Conservation (phyloP, 2,888 invertebrate species). For the Zonitis immaculata region DNA sequence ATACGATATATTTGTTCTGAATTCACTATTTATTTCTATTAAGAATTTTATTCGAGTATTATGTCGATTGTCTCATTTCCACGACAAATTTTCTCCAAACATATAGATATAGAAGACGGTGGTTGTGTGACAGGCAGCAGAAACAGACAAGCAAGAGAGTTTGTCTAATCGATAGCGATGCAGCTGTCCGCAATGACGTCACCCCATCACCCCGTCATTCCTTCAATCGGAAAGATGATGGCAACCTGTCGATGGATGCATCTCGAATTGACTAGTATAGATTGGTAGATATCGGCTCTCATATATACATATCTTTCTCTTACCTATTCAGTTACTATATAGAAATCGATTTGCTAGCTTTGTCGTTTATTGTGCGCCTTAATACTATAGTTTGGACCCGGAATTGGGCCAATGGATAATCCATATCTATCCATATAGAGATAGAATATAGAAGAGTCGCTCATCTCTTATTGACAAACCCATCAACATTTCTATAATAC, state of each 20-base stretch:
- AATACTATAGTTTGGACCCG: no score
- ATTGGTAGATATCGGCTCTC: background rate
- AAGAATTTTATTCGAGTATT: no score
- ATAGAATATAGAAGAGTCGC: background rate
- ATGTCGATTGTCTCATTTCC: no score
- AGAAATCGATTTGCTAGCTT: background rate
- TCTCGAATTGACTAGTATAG: constrained; percentile 4
- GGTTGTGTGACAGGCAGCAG: constrained; percentile 22
- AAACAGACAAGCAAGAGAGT: constrained; percentile 36
- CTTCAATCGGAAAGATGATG: constrained; percentile 22
- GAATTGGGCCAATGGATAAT: constrained; percentile 1
- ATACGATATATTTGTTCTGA: no score
- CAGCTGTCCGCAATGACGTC: constrained; percentile 51
- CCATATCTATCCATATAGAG: no score
- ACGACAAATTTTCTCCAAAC: no score
- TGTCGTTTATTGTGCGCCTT: background rate
- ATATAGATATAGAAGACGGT: constrained; percentile 35
- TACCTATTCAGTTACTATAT: background rate
- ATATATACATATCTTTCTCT: background rate
- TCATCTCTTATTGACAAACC: background rate
- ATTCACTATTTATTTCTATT: no score
- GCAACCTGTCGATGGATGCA: constrained; percentile 23
- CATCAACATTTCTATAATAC: no score
- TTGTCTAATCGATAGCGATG: constrained; percentile 47
- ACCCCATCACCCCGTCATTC: constrained; percentile 35